Evolutionary conservation across 2,797 vertebrate species (phyloP).

Genomic region (Ispidina lecontei): DNA sequence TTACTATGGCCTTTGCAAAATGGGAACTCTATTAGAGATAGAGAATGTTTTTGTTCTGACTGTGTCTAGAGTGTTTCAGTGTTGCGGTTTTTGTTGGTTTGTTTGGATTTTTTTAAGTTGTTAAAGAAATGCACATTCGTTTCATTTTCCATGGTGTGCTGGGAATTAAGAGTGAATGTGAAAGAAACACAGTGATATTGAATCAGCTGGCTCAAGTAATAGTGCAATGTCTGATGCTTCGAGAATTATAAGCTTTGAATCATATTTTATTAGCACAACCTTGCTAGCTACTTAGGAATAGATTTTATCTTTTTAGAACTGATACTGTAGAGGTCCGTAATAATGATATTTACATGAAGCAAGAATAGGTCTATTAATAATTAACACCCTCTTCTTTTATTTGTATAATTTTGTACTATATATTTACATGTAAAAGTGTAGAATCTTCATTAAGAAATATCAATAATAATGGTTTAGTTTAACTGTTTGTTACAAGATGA

Average conservation of each 20-base stretch:
- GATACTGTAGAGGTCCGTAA: constrained; percentile 81
- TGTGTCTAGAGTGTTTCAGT: constrained; percentile 81
- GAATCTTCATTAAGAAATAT: constrained; percentile 79
- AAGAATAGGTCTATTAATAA: constrained; percentile 78
- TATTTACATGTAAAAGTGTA: constrained; percentile 83
- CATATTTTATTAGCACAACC: constrained; percentile 89
- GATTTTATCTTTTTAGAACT: constrained; percentile 85
- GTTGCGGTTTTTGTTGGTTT: constrained; percentile 55
- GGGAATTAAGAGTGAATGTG: constrained; percentile 80
- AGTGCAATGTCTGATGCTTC: constrained; percentile 85
- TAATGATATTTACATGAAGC: constrained; percentile 81
- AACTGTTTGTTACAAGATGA: constrained; percentile 82
- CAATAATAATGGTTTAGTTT: constrained; percentile 76
- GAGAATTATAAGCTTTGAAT: constrained; percentile 80
- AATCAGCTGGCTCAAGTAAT: constrained; percentile 81
- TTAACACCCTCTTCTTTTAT: constrained; percentile 79
- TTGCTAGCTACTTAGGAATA: constrained; percentile 86
- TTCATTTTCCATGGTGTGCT: constrained; percentile 71
- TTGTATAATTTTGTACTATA: constrained; percentile 84
- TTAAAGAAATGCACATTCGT: constrained; percentile 79
- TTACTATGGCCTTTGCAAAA: constrained; percentile 69
- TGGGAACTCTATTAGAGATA: constrained; percentile 52
- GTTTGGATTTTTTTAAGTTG: constrained; percentile 71
- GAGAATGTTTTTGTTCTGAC: constrained; percentile 82
- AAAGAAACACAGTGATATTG: constrained; percentile 76